Evolutionary conservation across 1,140 invertebrate species (phyloP), one percentile per base, ranked within the genome.

Genomic region (Drosophila mauritiana): DNA sequence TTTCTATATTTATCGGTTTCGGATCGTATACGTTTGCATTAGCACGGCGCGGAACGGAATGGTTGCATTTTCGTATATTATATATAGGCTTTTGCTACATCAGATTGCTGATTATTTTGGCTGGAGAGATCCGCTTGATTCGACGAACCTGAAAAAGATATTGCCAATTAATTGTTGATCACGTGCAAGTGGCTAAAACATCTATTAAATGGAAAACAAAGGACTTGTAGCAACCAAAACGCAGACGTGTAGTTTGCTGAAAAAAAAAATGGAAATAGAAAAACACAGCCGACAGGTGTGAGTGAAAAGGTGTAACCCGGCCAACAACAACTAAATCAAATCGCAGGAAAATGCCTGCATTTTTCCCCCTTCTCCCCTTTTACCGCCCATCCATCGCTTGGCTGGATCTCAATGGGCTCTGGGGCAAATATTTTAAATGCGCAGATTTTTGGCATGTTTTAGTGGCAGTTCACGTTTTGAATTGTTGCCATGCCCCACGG

Each of bases 371-470:
- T 5, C 11, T 4, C 22, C 51, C 12, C 20, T 31, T 31, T 3
- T 10, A 3, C 31, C 22, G 20, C 11, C 17, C 34, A 22, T 15
- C 78, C 65, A 15, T 56, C 65, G 83, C 56, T 79, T 83, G 82
- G 65, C 79, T 86, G 75, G 59, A 70, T 88, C 67, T 80, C 84
- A 88, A 89, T 89, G 83, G 76, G 83, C 83, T 88, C 79, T 88
- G 84, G 83, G 83, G 83, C 83, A 88, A 88, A 89, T 88, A 88
- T 88, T 88, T 88, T 88, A 88, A 88, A 88, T 80, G 83, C 79
- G 79, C 83, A 83, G 84, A 88, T 88, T 88, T 88, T 88, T 89
- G 84, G 84, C 83, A 88, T 88, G 83, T 88, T 88, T 88, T 86
- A 88, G 83, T 86, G 83, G 83, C 82, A 86, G 83, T 82, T 88